These are phyloP conservation scores for Pseudorasbora parva DNA, from an alignment of 2,113 vertebrate genomes.

Conservation along the genomic window DNA sequence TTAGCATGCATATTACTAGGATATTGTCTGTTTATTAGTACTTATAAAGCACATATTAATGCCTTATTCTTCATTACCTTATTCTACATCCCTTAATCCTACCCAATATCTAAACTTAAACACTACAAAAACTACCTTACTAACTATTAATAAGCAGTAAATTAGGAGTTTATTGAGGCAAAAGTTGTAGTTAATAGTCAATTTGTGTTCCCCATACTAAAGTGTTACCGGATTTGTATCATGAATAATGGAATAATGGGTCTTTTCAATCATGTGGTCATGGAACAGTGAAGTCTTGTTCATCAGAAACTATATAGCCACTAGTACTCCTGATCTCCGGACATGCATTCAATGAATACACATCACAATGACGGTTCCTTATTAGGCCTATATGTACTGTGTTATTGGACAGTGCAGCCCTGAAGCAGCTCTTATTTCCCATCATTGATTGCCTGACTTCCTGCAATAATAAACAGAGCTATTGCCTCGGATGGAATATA, in stretches of 20 bases:
- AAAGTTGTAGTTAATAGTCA: too few species aligned
- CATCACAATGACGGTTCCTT: slow-evolving; percentile 42
- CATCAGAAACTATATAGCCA: neutral
- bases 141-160: too few species aligned
- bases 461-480: slow-evolving; percentile 74
- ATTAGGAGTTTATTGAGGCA: too few species aligned
- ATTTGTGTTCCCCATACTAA: too few species aligned
- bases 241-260: slow-evolving; percentile 12
- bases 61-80: too few species aligned
- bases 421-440: slow-evolving; percentile 69
- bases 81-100: too few species aligned
- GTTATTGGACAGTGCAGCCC: slow-evolving; percentile 41
- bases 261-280: slow-evolving; percentile 39
- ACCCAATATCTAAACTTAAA: too few species aligned
- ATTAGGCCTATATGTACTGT: slow-evolving; percentile 32
- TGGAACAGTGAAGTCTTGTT: slow-evolving; percentile 1
- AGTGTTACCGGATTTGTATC: neutral
- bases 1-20: too few species aligned
- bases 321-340: neutral
- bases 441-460: slow-evolving; percentile 69
- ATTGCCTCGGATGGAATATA: slow-evolving; percentile 63
- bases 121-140: too few species aligned
- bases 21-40: too few species aligned
- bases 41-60: too few species aligned
- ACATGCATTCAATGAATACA: slow-evolving; percentile 1